Base-by-base conservation (phyloP, 2,888 invertebrate genomes). In the Zaprionus bogoriensis region DNA sequence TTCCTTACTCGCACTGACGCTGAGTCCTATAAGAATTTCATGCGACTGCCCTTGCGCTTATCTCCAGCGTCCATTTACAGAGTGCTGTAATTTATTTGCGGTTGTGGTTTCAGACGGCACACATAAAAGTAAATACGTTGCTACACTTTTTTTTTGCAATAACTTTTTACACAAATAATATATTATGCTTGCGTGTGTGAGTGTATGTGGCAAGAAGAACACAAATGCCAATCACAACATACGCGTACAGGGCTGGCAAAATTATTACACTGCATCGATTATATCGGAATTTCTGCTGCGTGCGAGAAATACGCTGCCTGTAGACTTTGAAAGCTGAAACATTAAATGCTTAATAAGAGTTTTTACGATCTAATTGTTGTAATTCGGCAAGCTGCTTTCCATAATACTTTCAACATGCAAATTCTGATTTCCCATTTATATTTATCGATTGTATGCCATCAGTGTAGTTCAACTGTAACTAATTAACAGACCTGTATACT, bases 181-280 rank as follows among this genome's bases (percentile, higher is more conserved):
- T 63, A 64, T 62, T 66, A 64, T 67, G 73, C 74, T 53, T 57
- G 63, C 66, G 76, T 65, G 79, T 78, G 82, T 78, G 76, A 74
- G 67, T 71, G 67, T 79, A 78, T 78, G 76, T 78, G 64, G 77
- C 74, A 73, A 71, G 71, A 72, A 71, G 64, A 67, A 71, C 41
- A 73, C 38, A 32, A 25, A 41, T 25, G 55, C 30, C 65, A 76
- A 17, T 74, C 74, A 48, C 67, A 44, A 19, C 5, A n/a, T 7
- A 5, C 22, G 55, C 6, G 0, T 2, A 28, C 67, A 72, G 72
- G 73, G 73, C 17, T 63, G 50, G 36, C 48, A 50, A 22, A 12
- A 19, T n/a, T 19, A 9, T 22, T n/a, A 19, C n/a, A n/a, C n/a
- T 14, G 17, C 51, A 67, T 70, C 72, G 62, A 71, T 67, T 67